Percentiles rank a stretch among this genome's conserved stretches.
phyloP scores from a whole-genome alignment of 1,140 invertebrate species.

The Atta colombica region DNA sequence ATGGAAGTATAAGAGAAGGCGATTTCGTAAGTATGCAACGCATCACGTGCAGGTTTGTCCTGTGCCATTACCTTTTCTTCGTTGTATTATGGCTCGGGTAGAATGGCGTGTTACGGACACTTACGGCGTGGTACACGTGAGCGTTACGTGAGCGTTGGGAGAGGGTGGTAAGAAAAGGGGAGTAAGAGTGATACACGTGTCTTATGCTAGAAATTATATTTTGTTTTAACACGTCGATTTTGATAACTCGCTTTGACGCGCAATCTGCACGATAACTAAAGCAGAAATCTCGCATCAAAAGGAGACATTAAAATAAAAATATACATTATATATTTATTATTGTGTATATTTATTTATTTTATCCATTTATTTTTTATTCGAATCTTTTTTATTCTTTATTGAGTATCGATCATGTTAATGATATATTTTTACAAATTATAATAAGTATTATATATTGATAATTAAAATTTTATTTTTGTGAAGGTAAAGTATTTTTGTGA shows the following conservation, averaged over 20 bases:
- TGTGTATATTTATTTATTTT: background rate
- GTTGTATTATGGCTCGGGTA: conserved; percentile 55
- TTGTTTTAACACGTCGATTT: conserved; percentile 43
- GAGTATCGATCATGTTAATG: too few relatives aligned
- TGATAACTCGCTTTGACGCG: background rate
- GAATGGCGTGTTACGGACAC: conserved; percentile 66
- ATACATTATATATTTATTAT: background rate
- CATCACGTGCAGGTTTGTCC: conserved; percentile 69
- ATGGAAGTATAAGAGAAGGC: conserved; percentile 54
- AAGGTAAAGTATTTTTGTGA: too few relatives aligned
- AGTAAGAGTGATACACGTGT: conserved; percentile 48
- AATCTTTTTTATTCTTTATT: too few relatives aligned
- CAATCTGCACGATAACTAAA: conserved; percentile 5
- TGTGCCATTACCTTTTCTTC: conserved; percentile 61
- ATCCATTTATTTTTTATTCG: background rate
- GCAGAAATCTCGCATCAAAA: background rate
- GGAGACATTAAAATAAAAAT: background rate
- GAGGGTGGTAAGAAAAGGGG: background rate
- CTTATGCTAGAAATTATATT: conserved; percentile 42
- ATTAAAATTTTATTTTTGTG: too few relatives aligned
- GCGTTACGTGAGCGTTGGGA: conserved; percentile 62
- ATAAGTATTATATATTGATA: too few relatives aligned
- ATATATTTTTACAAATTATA: too few relatives aligned
- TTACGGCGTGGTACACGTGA: conserved; percentile 62
- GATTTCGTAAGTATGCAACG: conserved; percentile 72